phyloP scores from a whole-genome alignment of 2,888 invertebrate genomes.

The Scelioninae gen. 1 region DNA sequence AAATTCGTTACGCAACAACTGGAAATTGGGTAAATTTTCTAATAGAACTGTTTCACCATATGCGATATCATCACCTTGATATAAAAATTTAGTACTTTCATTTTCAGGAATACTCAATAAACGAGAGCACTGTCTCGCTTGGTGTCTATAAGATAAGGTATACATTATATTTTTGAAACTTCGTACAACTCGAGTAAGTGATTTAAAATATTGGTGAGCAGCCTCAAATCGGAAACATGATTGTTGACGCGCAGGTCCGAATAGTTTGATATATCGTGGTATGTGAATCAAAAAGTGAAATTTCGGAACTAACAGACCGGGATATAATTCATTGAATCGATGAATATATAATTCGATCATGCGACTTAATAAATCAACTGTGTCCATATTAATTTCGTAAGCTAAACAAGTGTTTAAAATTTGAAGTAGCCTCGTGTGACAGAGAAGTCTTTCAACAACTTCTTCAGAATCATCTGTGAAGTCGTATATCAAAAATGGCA shows the following conservation, averaged over 20 bases:
- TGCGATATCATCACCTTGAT: conserved; percentile 55
- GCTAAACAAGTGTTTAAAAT: not conserved
- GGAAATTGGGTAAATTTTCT: no score
- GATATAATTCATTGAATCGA: not conserved
- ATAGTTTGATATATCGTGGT: not conserved
- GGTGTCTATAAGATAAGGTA: conserved; percentile 3
- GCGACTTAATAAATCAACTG: not conserved
- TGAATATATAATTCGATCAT: conserved; percentile 1
- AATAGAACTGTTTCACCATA: conserved; percentile 38
- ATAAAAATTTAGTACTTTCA: conserved; percentile 49
- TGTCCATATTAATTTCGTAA: conserved; percentile 4
- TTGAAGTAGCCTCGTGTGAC: conserved; percentile 12
- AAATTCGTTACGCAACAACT: no score
- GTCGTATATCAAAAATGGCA: conserved; percentile 9
- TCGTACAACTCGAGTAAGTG: not conserved
- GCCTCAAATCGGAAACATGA: conserved; percentile 7
- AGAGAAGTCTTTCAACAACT: not conserved
- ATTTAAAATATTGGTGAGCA: conserved; percentile 2
- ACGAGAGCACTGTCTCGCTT: conserved; percentile 37
- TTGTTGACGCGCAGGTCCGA: not conserved
- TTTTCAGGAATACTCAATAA: not conserved
- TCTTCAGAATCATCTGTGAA: conserved; percentile 1
- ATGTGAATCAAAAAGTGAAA: not conserved
- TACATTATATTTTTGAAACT: not conserved
- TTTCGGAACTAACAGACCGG: no score